Evolutionary conservation across 2,888 invertebrate genomes (phyloP).

Genomic region (Meghimatium bilineatum): DNA sequence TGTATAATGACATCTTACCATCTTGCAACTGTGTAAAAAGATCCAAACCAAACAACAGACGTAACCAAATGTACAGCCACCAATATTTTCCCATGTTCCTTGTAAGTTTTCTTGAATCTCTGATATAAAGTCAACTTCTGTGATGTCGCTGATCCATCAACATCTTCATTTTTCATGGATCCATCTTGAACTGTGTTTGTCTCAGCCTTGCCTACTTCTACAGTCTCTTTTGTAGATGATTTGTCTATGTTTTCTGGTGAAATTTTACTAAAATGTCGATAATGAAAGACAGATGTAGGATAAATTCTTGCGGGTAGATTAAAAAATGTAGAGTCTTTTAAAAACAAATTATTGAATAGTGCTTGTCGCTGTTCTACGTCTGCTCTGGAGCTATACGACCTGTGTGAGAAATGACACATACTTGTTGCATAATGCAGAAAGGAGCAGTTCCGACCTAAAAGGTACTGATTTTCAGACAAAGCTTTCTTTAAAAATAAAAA

Average conservation of each 20-base stretch:
- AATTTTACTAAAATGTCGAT: background rate
- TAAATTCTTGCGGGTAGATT: background rate
- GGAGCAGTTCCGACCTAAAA: no score
- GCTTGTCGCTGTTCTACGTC: background rate
- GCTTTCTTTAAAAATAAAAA: background rate
- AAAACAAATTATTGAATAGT: background rate
- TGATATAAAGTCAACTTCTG: conserved; percentile 83
- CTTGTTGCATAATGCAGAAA: background rate
- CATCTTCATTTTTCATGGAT: background rate
- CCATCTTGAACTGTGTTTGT: background rate
- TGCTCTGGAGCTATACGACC: background rate
- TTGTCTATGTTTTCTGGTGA: background rate
- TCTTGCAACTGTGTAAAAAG: conserved; percentile 90
- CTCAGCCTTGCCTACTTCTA: background rate
- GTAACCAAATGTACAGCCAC: conserved; percentile 94
- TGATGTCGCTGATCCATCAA: background rate
- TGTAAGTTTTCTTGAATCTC: conserved; percentile 92
- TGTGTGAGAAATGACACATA: background rate
- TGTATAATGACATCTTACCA: conserved; percentile 81
- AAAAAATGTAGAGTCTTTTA: background rate
- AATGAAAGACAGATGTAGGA: no score
- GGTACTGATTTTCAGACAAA: background rate
- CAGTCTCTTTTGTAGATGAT: no score
- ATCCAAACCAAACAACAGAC: conserved; percentile 90
- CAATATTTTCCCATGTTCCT: conserved; percentile 97